These are phyloP conservation scores for Hydrolagus affinis DNA, from an alignment of 2,113 vertebrate genomes.

Conservation along the genomic window DNA sequence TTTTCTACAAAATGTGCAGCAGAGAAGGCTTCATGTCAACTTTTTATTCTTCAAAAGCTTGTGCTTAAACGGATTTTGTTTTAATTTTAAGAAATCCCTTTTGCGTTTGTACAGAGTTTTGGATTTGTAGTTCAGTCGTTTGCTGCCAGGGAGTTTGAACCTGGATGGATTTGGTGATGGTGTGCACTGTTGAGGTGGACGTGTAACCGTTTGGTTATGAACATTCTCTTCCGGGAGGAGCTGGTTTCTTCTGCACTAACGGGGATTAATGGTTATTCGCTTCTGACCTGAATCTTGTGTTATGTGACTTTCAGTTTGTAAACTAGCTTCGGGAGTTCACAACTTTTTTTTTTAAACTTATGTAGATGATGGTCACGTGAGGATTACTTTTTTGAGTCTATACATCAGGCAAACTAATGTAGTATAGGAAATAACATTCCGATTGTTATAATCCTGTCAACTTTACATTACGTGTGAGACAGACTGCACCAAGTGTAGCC, in stretches of 20 bases:
- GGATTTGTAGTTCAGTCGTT: not conserved
- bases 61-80: too few relatives aligned
- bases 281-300: not conserved
- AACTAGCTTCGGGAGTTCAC: not conserved
- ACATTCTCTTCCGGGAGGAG: not conserved
- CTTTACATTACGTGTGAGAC: not conserved
- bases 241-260: not conserved
- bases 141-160: not conserved
- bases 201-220: not conserved
- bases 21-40: not conserved
- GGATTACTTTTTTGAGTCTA: too few relatives aligned
- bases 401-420: too few relatives aligned
- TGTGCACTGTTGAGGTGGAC: not conserved
- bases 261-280: not conserved
- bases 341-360: not conserved
- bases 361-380: too few relatives aligned
- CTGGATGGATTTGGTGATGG: not conserved
- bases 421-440: too few relatives aligned
- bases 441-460: too few relatives aligned
- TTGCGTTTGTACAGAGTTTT: not conserved
- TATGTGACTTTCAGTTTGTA: not conserved
- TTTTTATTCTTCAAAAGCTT: not conserved
- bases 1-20: not conserved
- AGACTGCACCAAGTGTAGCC: not conserved
- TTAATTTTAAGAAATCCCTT: too few relatives aligned